A percentile compares a stretch with the other conserved stretches of the same genome.
Conservation (phyloP, 2,113 vertebrate genomes). For the Coracopsis vasa region DNA sequence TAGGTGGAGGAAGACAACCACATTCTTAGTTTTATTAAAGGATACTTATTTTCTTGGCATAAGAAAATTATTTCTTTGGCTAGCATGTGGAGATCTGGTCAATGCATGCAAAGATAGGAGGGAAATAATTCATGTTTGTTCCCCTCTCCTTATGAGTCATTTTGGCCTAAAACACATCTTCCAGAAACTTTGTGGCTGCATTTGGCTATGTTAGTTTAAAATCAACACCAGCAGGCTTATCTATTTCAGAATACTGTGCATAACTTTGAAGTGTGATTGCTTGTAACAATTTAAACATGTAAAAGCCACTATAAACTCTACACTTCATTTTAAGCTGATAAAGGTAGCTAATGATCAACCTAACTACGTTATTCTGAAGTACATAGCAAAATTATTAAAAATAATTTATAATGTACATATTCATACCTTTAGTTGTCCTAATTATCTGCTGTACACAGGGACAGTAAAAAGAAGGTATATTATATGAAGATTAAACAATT, state of each 20-base stretch:
- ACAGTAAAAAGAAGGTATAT: background rate
- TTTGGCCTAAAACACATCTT: slow-evolving; percentile 39
- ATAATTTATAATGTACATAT: background rate
- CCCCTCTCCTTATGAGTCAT: slow-evolving; percentile 49
- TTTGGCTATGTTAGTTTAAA: background rate
- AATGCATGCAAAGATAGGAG: slow-evolving; percentile 25
- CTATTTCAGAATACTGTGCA: background rate
- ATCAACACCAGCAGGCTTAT: background rate
- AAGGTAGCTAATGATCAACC: background rate
- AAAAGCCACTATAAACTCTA: background rate
- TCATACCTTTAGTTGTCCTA: background rate
- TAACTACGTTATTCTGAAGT: background rate
- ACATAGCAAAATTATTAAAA: background rate
- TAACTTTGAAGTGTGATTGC: background rate
- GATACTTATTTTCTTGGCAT: background rate
- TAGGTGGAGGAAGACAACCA: slow-evolving; percentile 1
- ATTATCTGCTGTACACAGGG: background rate
- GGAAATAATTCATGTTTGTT: slow-evolving; percentile 59
- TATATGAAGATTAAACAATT: background rate
- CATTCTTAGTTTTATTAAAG: slow-evolving; percentile 8
- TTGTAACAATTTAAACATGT: background rate
- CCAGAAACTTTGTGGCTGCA: slow-evolving; percentile 40
- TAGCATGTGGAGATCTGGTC: background rate
- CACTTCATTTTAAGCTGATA: background rate
- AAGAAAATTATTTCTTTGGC: slow-evolving; percentile 35